Evolutionary conservation across 2,888 invertebrate genomes (phyloP).

Genomic region (Gandaritis pyraliata): DNA sequence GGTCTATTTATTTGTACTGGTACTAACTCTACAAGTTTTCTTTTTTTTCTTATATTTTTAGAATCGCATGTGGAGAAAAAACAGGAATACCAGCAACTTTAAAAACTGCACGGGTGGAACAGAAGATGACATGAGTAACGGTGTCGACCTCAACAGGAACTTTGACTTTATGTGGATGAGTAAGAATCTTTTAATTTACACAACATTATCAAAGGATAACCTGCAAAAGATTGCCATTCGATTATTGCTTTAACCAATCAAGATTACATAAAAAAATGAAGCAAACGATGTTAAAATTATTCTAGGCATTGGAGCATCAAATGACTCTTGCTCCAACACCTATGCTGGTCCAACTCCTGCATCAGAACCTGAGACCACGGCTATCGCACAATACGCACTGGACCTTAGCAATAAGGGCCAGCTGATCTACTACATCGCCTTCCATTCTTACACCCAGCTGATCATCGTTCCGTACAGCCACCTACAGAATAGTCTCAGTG

Average conservation of each 20-base stretch:
- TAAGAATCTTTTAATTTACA: constrained; percentile 47
- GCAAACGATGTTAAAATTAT: constrained; percentile 13
- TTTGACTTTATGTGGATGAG: constrained; percentile 70
- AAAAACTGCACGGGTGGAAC: constrained; percentile 50
- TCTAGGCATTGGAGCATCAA: constrained; percentile 70
- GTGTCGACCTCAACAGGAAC: constrained; percentile 74
- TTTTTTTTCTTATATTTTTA: constrained; percentile 73
- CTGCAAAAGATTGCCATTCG: too few species aligned
- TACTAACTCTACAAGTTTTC: too few species aligned
- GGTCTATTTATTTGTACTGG: too few species aligned
- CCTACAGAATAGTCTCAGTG: constrained; percentile 42
- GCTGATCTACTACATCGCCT: constrained; percentile 78
- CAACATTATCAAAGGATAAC: too few species aligned
- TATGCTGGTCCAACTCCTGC: constrained; percentile 79
- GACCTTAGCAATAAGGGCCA: constrained; percentile 50
- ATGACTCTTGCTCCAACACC: constrained; percentile 75
- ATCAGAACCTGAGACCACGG: constrained; percentile 83
- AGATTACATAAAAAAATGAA: too few species aligned
- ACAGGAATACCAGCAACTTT: constrained; percentile 61
- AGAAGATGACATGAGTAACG: constrained; percentile 67
- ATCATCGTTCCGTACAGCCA: constrained; percentile 81
- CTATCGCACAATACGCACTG: constrained; percentile 66
- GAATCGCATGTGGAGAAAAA: constrained; percentile 90
- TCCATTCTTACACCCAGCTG: constrained; percentile 85
- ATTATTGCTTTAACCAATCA: too few species aligned